phyloP scores from a whole-genome alignment of 2,113 vertebrate species.

The Scortum barcoo region DNA sequence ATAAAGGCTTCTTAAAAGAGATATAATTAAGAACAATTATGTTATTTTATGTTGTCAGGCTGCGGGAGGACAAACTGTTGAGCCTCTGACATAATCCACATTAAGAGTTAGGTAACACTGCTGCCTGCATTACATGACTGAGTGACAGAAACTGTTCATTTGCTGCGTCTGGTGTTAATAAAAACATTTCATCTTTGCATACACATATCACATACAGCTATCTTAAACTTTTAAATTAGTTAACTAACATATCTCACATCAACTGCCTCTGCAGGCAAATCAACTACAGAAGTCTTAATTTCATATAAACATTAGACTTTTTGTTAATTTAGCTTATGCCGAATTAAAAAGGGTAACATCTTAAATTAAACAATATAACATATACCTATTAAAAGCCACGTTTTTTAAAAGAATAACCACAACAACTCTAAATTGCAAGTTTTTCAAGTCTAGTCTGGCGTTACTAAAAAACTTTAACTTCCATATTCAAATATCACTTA shows the following conservation, averaged over 20 bases:
- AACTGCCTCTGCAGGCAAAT: background rate
- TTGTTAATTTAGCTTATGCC: background rate
- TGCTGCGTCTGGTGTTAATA: too few species aligned
- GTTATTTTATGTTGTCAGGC: background rate
- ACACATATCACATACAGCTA: background rate
- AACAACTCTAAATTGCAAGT: background rate
- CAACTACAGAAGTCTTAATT: background rate
- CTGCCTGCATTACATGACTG: constrained; percentile 13
- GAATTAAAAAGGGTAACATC: rapidly evolving
- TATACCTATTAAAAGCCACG: rapidly evolving
- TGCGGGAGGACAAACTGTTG: too few species aligned
- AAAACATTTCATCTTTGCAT: background rate
- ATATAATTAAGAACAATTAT: background rate
- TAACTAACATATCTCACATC: background rate
- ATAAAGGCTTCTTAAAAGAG: background rate
- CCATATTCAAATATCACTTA: too few species aligned
- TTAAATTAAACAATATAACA: rapidly evolving
- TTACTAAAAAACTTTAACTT: too few species aligned
- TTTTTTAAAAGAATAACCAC: too few species aligned
- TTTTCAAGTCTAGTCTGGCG: too few species aligned
- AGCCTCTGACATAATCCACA: background rate
- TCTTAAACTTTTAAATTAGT: background rate
- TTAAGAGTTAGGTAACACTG: background rate
- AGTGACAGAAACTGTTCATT: too few species aligned
- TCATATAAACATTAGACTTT: rapidly evolving